Evolutionary conservation across 1,140 invertebrate genomes (phyloP), one percentile per base, ranked within the genome.

Genomic region (Streblospio benedicti): DNA sequence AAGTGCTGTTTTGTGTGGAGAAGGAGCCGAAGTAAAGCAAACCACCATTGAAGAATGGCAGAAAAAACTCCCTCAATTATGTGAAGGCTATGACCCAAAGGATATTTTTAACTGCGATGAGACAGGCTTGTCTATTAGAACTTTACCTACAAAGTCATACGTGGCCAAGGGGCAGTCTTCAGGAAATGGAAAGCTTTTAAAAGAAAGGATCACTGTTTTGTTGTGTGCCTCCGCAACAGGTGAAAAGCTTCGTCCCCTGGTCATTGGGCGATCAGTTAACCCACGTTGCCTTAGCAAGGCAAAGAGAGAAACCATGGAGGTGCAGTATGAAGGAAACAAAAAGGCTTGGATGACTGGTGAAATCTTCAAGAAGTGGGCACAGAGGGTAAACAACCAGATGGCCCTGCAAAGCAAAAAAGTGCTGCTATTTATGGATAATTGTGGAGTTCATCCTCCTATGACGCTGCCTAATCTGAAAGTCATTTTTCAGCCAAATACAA

Each of bases 381-480:
- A 51, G 4, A 18, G 27, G 2, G 20, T 51, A 2, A 51, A 51
- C 49, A 51, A 51, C 49, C 23, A 20, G 49, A 23, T 2, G 18
- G n/a, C n/a, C n/a, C n/a, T n/a, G n/a, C n/a, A n/a, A n/a, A n/a
- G n/a, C n/a, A n/a, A n/a, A n/a, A n/a, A n/a, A n/a, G 76, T 77
- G 52, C 54, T 80, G 14, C 56, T 80, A 43, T 73, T 79, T 51
- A 66, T 80, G 53, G 74, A 80, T 61, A 80, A 79, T 64, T 79
- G 74, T 65, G 62, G 72, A 52, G 69, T 73, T 56, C 76, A 79
- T 64, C 54, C 68, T 25, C 38, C 45, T 23, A 43, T 56, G 23
- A 58, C 65, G 30, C 60, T 76, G 18, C 60, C 61, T 59, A 72
- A 77, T 61, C 65, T 79, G 14, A 73, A 71, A 70, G 67, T 69